Base-by-base conservation (phyloP, 2,888 invertebrate genomes). In the Cryptus armator region DNA sequence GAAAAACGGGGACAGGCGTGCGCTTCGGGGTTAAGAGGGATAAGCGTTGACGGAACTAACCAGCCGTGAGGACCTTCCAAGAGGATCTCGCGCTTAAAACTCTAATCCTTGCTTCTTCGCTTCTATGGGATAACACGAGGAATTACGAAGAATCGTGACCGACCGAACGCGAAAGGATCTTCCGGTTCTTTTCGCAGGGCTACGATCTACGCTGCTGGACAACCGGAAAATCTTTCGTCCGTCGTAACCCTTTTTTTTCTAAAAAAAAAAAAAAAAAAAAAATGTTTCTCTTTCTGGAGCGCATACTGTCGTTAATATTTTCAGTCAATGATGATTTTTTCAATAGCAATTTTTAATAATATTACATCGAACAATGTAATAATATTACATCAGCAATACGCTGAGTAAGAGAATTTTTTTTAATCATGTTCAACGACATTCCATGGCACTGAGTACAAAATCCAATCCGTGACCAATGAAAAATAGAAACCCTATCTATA, bases 1-100 rank as follows among this genome's bases (percentile, higher is more conserved):
- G 37, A 37, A 67, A 56, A 56, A 56, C 44, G 62, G 19, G 32
- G 46, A 46, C 74, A 51, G 68, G 56, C 74, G 78, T 43, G 59
- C 32, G 67, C 71, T 86, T 86, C 81, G 78, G 59, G 82, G 82
- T 85, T 90, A 91, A 91, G 89, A 87, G 87, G 91, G 91, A 91
- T 91, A 87, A 90, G 84, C 89, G 87, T 90, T 91, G 91, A 88
- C 92, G 89, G 88, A 90, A 83, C 88, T 92, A 90, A 92, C 90
- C 90, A 90, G 87, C 88, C 89, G 88, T 89, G 84, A 91, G 88
- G 84, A 91, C 86, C 88, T 88, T 86, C 83, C 80, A 87, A 88
- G 59, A 24, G 87, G 87, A 89, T 88, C 85, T 86, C 76, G 75
- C 80, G 72, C 86, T 90, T 87, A 86, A 88, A 87, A 88, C 88